Percentiles rank a stretch among this genome's conserved stretches.
Evolutionary conservation across 2,888 invertebrate species (phyloP).

Genomic region (Acholoe squamosa): DNA sequence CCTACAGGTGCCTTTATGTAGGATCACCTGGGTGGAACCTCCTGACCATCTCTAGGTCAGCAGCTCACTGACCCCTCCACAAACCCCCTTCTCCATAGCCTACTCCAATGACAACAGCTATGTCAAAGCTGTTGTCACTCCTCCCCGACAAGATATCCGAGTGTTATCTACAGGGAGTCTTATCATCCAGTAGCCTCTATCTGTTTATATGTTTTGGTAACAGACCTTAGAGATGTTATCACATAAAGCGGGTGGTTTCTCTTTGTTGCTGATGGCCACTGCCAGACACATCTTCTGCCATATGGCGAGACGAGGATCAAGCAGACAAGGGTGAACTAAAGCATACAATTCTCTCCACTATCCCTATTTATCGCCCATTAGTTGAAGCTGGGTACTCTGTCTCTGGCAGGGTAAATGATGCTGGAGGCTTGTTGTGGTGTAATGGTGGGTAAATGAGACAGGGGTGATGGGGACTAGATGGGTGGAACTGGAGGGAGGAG

Average conservation of each 20-base stretch:
- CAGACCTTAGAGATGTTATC: too few species aligned
- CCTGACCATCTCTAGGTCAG: neutral
- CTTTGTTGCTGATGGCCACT: too few species aligned
- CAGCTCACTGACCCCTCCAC: neutral
- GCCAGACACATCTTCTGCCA: neutral
- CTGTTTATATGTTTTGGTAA: too few species aligned
- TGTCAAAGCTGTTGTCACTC: too few species aligned
- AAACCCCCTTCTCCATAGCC: too few species aligned
- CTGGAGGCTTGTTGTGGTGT: neutral
- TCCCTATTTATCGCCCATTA: neutral
- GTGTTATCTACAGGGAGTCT: too few species aligned
- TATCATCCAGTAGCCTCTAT: too few species aligned
- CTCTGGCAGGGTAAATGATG: neutral
- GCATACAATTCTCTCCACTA: too few species aligned
- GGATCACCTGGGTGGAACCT: neutral
- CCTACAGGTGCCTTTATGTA: neutral
- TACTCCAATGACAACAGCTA: too few species aligned
- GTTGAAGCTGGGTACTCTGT: neutral
- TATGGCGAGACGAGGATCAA: constrained; percentile 10
- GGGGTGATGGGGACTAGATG: neutral
- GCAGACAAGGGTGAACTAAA: neutral
- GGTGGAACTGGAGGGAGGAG: neutral
- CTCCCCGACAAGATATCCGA: too few species aligned
- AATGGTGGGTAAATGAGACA: neutral
- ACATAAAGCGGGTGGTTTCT: too few species aligned